Evolutionary conservation across 2,113 vertebrate species (phyloP), one percentile per base, ranked within the genome.

Genomic region (Phaethornis superciliosus): DNA sequence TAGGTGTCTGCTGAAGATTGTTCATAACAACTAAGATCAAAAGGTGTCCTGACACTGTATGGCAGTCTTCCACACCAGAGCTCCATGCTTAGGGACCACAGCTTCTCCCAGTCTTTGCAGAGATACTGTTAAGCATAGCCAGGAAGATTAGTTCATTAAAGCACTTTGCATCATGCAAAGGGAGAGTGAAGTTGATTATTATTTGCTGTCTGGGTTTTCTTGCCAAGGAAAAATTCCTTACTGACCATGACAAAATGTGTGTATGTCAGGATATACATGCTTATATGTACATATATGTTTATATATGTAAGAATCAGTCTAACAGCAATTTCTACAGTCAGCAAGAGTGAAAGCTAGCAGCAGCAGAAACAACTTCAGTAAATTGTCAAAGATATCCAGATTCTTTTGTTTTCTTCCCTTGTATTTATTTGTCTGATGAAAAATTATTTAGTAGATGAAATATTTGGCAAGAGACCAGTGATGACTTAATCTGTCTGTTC

Each of bases 21-120:
- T 4, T 52, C 0, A 2, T 46, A 8, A 14, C 6, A 7, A 3
- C 12, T 3, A 5, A 42, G 19, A 35, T 32, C 60, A 52, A 7
- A 79, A 82, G 28, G 9, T 60, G 51, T 40, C 58, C 27, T 44
- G 27, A 58, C 37, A 3, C 7, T n/a, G 9, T 37, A 6, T 5
- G 15, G 9, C 44, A 52, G 18, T 32, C n/a, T 14, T 14, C 35
- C 1, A 1, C 24, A 33, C 27, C 5, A 14, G 46, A 82, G 44
- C 35, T 85, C 33, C 37, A 2, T 59, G 33, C 27, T 49, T 37
- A 42, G 23, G 22, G 44, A 40, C n/a, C 15, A 17, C 54, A 27
- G 19, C 55, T 92, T 72, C 72, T 24, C 35, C 54, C 27, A 83
- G 0, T 18, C 24, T 69, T 55, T 28, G 1, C 1, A 1, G 35